These are phyloP conservation scores for Zosterops japonicus DNA, from an alignment of 2,113 vertebrate genomes.

Conservation along the genomic window DNA sequence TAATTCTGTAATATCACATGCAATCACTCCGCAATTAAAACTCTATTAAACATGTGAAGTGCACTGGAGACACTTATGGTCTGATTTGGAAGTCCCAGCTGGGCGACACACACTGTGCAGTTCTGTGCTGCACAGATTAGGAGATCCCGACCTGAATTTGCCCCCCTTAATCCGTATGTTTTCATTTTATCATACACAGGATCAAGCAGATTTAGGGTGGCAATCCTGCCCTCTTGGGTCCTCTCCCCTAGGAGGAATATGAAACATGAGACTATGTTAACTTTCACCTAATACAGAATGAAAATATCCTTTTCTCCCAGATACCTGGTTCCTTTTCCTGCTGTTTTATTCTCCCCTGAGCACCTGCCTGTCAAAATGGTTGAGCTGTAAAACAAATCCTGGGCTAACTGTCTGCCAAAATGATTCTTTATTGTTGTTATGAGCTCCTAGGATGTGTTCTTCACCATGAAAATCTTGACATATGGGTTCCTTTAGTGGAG, in stretches of 20 bases:
- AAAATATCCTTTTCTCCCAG: background rate
- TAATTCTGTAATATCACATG: constrained; percentile 36
- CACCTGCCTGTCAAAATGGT: background rate
- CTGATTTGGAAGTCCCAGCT: constrained; percentile 18
- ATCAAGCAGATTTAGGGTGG: background rate
- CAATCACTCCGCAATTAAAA: constrained; percentile 33
- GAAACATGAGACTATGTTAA: background rate
- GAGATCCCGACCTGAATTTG: background rate
- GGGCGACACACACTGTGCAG: background rate
- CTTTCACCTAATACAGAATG: background rate
- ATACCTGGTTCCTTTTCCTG: background rate
- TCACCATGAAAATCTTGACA: background rate
- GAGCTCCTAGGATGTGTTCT: background rate
- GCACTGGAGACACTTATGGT: background rate
- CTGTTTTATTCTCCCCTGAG: background rate
- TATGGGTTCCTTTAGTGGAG: background rate
- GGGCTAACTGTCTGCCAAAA: background rate
- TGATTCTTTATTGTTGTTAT: background rate
- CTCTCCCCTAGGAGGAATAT: background rate
- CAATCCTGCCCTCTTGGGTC: background rate
- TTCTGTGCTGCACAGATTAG: background rate
- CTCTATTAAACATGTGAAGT: background rate
- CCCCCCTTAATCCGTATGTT: background rate
- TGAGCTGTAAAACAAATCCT: background rate
- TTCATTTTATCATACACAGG: background rate